Percentiles rank a stretch among this genome's conserved stretches.
Evolutionary conservation across 1,140 invertebrate species (phyloP).

Genomic region (Panagrolaimus sp.): DNA sequence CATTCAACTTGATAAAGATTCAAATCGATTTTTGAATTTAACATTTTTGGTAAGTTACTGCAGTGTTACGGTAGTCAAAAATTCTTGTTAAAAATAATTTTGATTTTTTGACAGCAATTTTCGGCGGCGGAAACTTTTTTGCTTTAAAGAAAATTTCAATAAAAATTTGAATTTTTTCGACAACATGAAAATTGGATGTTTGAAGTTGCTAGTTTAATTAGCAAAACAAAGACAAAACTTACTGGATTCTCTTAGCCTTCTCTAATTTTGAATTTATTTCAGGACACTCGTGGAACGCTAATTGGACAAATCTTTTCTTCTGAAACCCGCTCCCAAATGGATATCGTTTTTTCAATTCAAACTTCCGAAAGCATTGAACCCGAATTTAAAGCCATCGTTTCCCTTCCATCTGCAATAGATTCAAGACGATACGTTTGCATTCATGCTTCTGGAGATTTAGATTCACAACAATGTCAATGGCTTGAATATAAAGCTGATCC

Average conservation of each 20-base stretch:
- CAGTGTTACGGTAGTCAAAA: too few relatives aligned
- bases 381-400: slow-evolving; percentile 20
- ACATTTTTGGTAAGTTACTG: slow-evolving; percentile 37
- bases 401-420: slow-evolving; percentile 29
- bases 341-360: slow-evolving; percentile 40
- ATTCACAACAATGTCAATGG: slow-evolving; percentile 36
- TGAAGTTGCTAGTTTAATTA: too few relatives aligned
- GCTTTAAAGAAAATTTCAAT: too few relatives aligned
- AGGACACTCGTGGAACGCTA: slow-evolving; percentile 43
- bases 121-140: too few relatives aligned
- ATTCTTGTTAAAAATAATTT: too few relatives aligned
- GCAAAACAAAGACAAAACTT: too few relatives aligned
- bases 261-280: slow-evolving; percentile 14
- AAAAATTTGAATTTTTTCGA: too few relatives aligned
- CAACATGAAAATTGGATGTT: slow-evolving; percentile 50
- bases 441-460: slow-evolving; percentile 40
- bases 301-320: slow-evolving; percentile 43
- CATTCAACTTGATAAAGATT: slow-evolving; percentile 44
- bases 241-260: too few relatives aligned
- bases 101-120: too few relatives aligned
- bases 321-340: slow-evolving; percentile 26
- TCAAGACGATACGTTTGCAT: slow-evolving; percentile 35
- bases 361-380: background rate
- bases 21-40: slow-evolving; percentile 46
- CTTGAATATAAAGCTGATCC: slow-evolving; percentile 32